Conservation (phyloP, 2,113 vertebrate species). For the Perca fluviatilis region DNA sequence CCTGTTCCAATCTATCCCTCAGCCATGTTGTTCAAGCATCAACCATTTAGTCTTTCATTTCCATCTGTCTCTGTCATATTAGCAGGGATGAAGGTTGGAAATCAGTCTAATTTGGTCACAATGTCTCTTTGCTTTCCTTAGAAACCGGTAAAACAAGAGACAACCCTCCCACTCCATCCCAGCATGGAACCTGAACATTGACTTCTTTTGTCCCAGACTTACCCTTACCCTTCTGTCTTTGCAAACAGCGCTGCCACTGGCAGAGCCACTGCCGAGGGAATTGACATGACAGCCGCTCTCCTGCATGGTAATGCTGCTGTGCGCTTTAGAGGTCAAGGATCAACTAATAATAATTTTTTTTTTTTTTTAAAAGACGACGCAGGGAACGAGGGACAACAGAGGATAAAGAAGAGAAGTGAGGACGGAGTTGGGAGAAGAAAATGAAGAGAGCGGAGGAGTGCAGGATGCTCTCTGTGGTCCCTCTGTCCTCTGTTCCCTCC, state of each 20-base stretch:
- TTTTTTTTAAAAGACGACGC: too few relatives aligned
- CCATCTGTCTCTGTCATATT: neutral
- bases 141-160: neutral
- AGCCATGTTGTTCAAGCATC: neutral
- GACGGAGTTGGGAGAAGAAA: neutral
- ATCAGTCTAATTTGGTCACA: neutral
- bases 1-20: neutral
- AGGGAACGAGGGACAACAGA: neutral
- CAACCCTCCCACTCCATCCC: neutral
- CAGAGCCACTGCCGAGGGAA: constrained; percentile 20
- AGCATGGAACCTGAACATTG: neutral
- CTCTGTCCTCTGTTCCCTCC: constrained; percentile 43
- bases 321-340: constrained; percentile 39
- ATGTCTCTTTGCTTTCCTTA: neutral
- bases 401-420: neutral
- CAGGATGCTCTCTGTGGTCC: constrained; percentile 62
- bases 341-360: neutral
- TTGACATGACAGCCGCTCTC: constrained; percentile 39
- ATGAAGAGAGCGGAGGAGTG: constrained; percentile 16
- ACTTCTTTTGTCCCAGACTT: constrained; percentile 11
- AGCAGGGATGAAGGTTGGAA: neutral
- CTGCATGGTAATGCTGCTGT: constrained; percentile 1
- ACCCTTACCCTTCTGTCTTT: constrained; percentile 13
- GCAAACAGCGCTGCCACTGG: constrained; percentile 9
- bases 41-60: neutral